Evolutionary conservation across 2,888 invertebrate genomes (phyloP).

Genomic region (Platycheirus albimanus): DNA sequence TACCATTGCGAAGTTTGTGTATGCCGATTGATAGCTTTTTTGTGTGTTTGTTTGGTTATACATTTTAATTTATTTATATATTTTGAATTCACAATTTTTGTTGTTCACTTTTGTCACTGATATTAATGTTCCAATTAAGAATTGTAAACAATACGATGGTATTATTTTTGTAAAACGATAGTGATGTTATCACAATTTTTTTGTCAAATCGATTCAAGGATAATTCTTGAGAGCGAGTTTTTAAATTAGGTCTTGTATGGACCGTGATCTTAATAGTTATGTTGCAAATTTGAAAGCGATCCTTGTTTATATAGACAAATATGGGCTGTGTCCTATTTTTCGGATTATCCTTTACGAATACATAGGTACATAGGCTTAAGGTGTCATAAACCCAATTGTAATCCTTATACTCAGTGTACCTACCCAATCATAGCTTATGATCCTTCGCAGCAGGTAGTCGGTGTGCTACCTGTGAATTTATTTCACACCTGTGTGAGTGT

Average conservation of each 20-base stretch:
- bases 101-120: too few relatives aligned
- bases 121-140: too few relatives aligned
- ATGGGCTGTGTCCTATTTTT: neutral
- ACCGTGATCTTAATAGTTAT: neutral
- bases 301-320: neutral
- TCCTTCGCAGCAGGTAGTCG: neutral
- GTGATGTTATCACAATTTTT: too few relatives aligned
- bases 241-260: too few relatives aligned
- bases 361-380: neutral
- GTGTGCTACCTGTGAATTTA: too few relatives aligned
- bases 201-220: too few relatives aligned
- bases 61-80: too few relatives aligned
- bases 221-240: too few relatives aligned
- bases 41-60: too few relatives aligned
- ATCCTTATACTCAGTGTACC: neutral
- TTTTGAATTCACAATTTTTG: too few relatives aligned
- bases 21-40: neutral
- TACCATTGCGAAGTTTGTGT: neutral
- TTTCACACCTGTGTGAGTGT: neutral
- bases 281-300: neutral
- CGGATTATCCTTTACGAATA: neutral
- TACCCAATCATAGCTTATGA: slow-evolving; percentile 3
- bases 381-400: slow-evolving; percentile 15
- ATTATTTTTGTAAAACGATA: too few relatives aligned
- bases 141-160: too few relatives aligned